Evolutionary conservation across 2,113 vertebrate genomes (phyloP).

Genomic region (Puffinus mauretanicus): DNA sequence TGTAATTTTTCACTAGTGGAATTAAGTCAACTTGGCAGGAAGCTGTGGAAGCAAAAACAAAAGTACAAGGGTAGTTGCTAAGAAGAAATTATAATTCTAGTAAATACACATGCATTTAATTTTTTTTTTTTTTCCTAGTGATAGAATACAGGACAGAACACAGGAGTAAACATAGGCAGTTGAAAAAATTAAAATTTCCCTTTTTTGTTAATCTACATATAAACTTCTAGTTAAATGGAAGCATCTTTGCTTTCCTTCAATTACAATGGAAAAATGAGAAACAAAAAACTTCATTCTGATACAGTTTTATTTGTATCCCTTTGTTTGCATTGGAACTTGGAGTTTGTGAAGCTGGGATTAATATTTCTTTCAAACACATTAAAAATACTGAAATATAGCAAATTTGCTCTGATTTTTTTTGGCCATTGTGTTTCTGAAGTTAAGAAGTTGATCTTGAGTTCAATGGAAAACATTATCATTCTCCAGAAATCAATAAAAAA

Average conservation of each 20-base stretch:
- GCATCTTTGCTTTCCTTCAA: not conserved
- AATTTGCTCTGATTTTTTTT: not conserved
- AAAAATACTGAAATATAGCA: not conserved
- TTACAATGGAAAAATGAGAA: not conserved
- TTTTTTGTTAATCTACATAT: not conserved
- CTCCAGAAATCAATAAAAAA: not conserved
- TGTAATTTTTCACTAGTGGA: not conserved
- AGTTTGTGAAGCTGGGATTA: not conserved
- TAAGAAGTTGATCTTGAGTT: not conserved
- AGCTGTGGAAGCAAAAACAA: not conserved
- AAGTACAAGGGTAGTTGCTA: not conserved
- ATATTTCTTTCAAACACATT: not conserved
- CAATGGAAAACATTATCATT: not conserved
- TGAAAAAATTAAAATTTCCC: not conserved
- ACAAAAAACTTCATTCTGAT: not conserved
- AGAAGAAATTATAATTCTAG: not conserved
- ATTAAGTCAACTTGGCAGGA: not conserved
- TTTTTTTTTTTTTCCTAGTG: not conserved
- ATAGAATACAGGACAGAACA: not conserved
- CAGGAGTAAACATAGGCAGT: not conserved
- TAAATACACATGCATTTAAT: not conserved
- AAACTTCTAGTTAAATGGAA: not conserved
- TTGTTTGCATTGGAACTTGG: not conserved
- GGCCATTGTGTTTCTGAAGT: not conserved
- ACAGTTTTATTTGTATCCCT: not conserved